phyloP scores from a whole-genome alignment of 2,888 invertebrate genomes.

The Chaetogeoica ovagalla region DNA sequence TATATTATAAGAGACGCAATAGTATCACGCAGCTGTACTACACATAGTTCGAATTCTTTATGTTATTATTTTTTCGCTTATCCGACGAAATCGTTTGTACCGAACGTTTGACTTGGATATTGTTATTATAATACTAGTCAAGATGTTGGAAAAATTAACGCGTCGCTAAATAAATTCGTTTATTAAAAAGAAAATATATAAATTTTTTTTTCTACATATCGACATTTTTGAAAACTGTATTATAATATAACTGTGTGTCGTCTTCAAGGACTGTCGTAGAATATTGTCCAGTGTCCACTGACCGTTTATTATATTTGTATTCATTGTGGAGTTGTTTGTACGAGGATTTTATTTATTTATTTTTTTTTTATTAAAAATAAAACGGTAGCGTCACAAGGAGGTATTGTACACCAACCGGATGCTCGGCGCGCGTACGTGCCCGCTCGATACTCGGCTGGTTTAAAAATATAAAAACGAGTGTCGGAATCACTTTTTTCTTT shows the following conservation, averaged over 20 bases:
- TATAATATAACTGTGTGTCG: neutral
- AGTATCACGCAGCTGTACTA: too few species aligned
- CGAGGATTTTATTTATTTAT: neutral
- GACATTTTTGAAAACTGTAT: neutral
- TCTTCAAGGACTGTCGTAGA: neutral
- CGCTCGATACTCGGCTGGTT: slow-evolving; percentile 19
- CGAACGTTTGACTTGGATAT: neutral
- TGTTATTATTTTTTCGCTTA: slow-evolving; percentile 7
- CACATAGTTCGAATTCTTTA: neutral
- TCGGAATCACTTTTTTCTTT: slow-evolving; percentile 30
- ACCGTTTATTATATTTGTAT: slow-evolving; percentile 32
- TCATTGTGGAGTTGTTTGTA: slow-evolving; percentile 30
- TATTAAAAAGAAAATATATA: neutral
- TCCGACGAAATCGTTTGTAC: neutral
- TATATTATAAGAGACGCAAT: neutral
- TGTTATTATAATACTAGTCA: neutral
- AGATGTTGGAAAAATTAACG: neutral
- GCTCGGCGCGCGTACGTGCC: slow-evolving; percentile 36
- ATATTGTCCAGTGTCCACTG: neutral
- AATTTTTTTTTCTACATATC: neutral
- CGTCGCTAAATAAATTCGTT: neutral
- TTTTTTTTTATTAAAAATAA: slow-evolving; percentile 36
- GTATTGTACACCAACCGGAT: slow-evolving; percentile 46
- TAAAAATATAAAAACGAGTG: slow-evolving; percentile 40
- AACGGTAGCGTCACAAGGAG: slow-evolving; percentile 50